Percentiles rank a stretch among this genome's conserved stretches.
Conservation (phyloP, 2,113 vertebrate genomes). For the Mungos mungo region DNA sequence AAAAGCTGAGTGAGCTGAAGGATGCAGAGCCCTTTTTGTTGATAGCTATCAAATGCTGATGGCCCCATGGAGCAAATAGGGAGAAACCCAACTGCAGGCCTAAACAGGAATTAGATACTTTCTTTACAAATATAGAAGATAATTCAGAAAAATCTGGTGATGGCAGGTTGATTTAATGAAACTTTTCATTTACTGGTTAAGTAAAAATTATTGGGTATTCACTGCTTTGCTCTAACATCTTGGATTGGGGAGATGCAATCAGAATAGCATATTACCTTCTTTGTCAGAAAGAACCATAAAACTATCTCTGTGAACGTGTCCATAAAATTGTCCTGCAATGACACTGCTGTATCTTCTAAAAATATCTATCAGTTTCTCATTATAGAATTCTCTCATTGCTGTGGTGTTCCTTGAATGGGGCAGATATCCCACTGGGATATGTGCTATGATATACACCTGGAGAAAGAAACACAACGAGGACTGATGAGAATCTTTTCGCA, state of each 20-base stretch:
- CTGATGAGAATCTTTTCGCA: neutral
- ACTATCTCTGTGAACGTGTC: constrained; percentile 96
- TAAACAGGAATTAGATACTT: neutral
- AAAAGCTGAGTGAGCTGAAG: neutral
- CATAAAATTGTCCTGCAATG: constrained; percentile 94
- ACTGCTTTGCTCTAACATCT: neutral
- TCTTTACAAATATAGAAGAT: neutral
- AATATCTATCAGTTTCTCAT: constrained; percentile 91
- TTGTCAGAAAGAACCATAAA: constrained; percentile 93
- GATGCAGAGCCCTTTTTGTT: neutral
- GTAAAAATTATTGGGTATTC: neutral
- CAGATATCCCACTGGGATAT: constrained; percentile 94
- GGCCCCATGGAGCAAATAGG: too few relatives aligned
- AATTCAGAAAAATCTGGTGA: neutral
- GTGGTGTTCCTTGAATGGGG: constrained; percentile 85
- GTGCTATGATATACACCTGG: constrained; percentile 95
- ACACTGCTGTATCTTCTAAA: constrained; percentile 90
- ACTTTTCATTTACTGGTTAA: neutral
- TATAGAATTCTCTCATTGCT: constrained; percentile 88
- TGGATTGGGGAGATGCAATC: neutral
- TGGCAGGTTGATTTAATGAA: neutral
- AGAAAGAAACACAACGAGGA: constrained; percentile 16
- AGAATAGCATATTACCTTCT: constrained; percentile 83
- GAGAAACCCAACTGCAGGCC: neutral
- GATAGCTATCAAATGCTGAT: neutral